These are phyloP conservation scores for Simalia tracyae DNA, from an alignment of 2,797 vertebrate genomes.

Conservation along the genomic window DNA sequence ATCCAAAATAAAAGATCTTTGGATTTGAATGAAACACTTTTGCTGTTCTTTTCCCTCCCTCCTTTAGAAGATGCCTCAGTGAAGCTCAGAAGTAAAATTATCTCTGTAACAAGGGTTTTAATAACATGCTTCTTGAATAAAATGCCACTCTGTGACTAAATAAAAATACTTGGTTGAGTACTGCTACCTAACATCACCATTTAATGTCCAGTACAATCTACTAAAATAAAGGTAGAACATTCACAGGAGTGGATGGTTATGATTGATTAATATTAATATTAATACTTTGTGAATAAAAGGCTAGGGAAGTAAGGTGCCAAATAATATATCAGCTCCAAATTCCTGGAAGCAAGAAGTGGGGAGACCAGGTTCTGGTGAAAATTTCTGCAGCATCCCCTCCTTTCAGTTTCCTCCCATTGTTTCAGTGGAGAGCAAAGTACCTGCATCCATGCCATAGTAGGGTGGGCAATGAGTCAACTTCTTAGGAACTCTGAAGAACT, in stretches of 20 bases:
- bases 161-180: not conserved
- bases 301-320: not conserved
- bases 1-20: constrained; percentile 26
- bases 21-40: not conserved
- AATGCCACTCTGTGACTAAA: not conserved
- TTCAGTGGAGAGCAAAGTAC: not conserved
- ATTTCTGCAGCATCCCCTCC: not conserved
- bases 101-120: not conserved
- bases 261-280: not conserved
- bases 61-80: not conserved
- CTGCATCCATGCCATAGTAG: no score
- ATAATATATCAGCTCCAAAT: not conserved
- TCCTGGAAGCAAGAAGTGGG: not conserved
- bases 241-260: not conserved
- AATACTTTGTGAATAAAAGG: not conserved
- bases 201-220: not conserved
- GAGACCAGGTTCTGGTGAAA: not conserved
- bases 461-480: not conserved
- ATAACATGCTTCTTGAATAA: not conserved
- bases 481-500: not conserved
- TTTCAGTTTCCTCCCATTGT: not conserved
- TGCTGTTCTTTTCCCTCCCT: not conserved
- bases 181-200: not conserved
- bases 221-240: not conserved
- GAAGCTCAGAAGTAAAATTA: not conserved